Percentiles rank a stretch among this genome's conserved stretches.
phyloP scores from a whole-genome alignment of 2,113 vertebrate species.

The Jacana jacana region DNA sequence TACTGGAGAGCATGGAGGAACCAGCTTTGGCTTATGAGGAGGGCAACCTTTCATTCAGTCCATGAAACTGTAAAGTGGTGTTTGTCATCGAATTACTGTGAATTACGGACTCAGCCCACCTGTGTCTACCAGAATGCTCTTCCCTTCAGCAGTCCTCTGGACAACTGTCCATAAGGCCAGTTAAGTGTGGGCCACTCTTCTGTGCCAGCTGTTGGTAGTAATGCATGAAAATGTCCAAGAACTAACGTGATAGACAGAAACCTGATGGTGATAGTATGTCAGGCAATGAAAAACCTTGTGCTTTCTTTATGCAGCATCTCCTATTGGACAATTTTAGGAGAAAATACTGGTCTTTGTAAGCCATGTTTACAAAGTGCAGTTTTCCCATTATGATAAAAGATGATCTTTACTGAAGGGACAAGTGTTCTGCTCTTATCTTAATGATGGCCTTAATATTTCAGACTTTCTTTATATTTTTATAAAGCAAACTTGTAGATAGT shows the following conservation, averaged over 20 bases:
- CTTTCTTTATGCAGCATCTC: not conserved
- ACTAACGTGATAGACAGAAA: not conserved
- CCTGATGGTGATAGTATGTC: not conserved
- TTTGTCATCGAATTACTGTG: not conserved
- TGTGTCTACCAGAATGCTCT: not conserved
- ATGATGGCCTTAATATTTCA: not conserved
- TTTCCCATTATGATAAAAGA: not conserved
- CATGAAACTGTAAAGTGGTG: not conserved
- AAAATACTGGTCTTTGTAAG: not conserved
- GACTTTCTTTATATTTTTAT: not conserved
- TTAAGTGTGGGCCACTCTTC: not conserved
- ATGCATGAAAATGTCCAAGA: not conserved
- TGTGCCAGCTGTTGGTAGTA: not conserved
- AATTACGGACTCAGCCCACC: not conserved
- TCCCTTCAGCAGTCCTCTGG: not conserved
- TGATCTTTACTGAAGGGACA: not conserved
- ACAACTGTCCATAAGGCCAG: not conserved
- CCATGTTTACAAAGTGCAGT: not conserved
- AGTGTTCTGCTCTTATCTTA: not conserved
- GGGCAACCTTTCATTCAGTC: conserved; percentile 67
- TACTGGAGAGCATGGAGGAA: conserved; percentile 69
- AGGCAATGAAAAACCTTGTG: not conserved
- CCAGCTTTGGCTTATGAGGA: conserved; percentile 53
- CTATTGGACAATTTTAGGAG: not conserved
- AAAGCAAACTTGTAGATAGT: not conserved